Evolutionary conservation across 2,888 invertebrate species (phyloP).

Genomic region (Tetragonisca angustula): DNA sequence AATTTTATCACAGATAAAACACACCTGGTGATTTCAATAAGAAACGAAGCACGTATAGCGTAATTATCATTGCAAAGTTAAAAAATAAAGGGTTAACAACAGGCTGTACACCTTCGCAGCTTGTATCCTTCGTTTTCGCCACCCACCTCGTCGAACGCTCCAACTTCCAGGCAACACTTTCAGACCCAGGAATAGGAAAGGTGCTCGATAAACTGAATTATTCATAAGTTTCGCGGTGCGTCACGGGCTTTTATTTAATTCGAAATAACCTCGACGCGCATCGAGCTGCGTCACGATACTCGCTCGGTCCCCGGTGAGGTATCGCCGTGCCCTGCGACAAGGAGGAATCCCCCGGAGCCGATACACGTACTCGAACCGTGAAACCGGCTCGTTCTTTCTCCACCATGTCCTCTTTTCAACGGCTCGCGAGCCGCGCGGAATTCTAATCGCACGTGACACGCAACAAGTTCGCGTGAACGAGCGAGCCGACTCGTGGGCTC

Average conservation of each 20-base stretch:
- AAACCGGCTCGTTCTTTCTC: not conserved
- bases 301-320: not conserved
- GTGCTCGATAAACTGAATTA: slow-evolving; percentile 55
- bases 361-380: not conserved
- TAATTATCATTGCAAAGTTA: too few species aligned
- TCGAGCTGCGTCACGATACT: not conserved
- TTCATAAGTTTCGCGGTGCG: slow-evolving; percentile 42
- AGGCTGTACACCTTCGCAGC: too few species aligned
- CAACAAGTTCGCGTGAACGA: slow-evolving; percentile 69
- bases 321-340: too few species aligned
- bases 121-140: too few species aligned
- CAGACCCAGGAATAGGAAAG: slow-evolving; percentile 8
- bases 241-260: slow-evolving; percentile 47
- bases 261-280: slow-evolving; percentile 37
- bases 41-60: too few species aligned
- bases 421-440: slow-evolving; percentile 13
- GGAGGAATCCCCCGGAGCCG: too few species aligned
- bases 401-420: not conserved
- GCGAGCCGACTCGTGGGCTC: not conserved
- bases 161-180: slow-evolving; percentile 44
- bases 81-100: too few species aligned
- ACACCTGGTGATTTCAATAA: too few species aligned
- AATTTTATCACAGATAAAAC: too few species aligned
- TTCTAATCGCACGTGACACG: slow-evolving; percentile 63
- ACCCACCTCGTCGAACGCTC: too few species aligned